phyloP scores from a whole-genome alignment of 2,888 invertebrate genomes.

The Tetranychus truncatus region DNA sequence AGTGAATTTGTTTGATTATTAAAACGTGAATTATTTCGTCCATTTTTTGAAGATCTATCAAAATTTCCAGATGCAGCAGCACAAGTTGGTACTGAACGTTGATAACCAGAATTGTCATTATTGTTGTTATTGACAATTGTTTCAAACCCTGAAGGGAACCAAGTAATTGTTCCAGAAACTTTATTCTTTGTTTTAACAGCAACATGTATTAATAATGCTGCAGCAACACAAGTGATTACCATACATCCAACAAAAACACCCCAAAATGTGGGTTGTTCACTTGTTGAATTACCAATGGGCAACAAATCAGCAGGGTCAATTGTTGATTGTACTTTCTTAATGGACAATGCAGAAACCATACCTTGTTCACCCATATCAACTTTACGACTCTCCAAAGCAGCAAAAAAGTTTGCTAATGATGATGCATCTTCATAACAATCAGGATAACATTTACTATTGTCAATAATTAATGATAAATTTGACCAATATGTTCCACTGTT shows the following conservation, averaged over 20 bases:
- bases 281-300: slow-evolving; percentile 21
- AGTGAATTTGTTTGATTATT: not conserved
- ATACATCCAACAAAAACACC: slow-evolving; percentile 1
- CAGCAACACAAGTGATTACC: slow-evolving; percentile 10
- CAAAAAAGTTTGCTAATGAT: slow-evolving; percentile 60
- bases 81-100: not conserved
- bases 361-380: slow-evolving; percentile 11
- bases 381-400: slow-evolving; percentile 52
- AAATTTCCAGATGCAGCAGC: slow-evolving; percentile 11
- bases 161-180: slow-evolving; percentile 54
- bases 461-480: slow-evolving; percentile 69
- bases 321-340: not conserved
- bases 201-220: not conserved
- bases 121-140: slow-evolving; percentile 10
- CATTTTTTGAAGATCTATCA: not conserved
- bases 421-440: slow-evolving; percentile 26
- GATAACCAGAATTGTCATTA: not conserved
- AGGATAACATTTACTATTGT: slow-evolving; percentile 59
- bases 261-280: slow-evolving; percentile 3
- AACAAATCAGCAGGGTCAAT: slow-evolving; percentile 36
- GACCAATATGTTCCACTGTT: slow-evolving; percentile 16
- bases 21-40: not conserved
- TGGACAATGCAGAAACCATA: not conserved
- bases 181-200: slow-evolving; percentile 35
- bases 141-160: slow-evolving; percentile 86